Percentiles rank a stretch among this genome's conserved stretches.
phyloP scores from a whole-genome alignment of 2,797 vertebrate genomes.

The Spheniscus humboldti region DNA sequence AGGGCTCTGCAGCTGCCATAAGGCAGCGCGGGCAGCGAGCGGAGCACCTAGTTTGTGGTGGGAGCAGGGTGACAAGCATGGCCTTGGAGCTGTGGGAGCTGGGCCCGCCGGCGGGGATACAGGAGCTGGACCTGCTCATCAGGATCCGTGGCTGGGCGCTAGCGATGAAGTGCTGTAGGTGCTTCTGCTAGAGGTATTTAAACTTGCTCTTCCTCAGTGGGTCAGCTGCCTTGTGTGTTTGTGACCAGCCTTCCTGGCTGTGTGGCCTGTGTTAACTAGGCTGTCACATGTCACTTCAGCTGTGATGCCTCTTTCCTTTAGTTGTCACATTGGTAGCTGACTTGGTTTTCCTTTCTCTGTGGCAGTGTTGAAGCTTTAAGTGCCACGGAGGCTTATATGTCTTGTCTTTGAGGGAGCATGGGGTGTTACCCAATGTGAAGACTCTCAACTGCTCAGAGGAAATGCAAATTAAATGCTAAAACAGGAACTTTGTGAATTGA shows the following conservation, averaged over 20 bases:
- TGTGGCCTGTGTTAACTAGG: not conserved
- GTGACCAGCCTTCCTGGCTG: not conserved
- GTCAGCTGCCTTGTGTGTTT: not conserved
- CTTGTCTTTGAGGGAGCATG: not conserved
- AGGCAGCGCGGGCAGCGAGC: accelerated
- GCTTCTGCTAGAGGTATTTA: not conserved
- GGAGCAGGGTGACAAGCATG: not conserved
- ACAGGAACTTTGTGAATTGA: not conserved
- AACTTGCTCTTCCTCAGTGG: not conserved
- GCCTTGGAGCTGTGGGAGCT: not conserved
- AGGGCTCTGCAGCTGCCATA: not conserved
- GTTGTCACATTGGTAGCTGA: accelerated
- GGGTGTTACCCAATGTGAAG: not conserved
- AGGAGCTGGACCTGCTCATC: not conserved
- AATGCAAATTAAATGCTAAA: not conserved
- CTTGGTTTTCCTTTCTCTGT: not conserved
- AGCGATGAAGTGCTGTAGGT: accelerated
- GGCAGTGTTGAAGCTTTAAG: not conserved
- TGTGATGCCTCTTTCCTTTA: not conserved
- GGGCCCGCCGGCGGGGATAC: not conserved
- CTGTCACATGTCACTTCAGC: not conserved
- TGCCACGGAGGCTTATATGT: not conserved
- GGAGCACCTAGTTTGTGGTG: not conserved
- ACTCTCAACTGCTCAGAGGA: not conserved
- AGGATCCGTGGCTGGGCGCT: not conserved